Conservation (phyloP, 1,140 invertebrate genomes). For the Notospermus geniculatus region DNA sequence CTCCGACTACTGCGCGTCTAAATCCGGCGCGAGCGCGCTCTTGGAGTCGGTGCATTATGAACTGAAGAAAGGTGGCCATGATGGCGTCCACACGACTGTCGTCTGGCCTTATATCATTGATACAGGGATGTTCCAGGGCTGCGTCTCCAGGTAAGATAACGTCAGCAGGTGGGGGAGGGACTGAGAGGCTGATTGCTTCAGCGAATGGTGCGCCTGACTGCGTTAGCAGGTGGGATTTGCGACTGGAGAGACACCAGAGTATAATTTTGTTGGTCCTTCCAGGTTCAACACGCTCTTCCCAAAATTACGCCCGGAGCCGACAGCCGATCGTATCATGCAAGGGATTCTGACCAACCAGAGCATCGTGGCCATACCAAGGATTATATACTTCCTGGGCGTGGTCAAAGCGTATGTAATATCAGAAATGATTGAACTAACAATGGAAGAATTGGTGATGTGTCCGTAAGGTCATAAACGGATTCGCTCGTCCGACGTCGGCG, state of each 20-base stretch:
- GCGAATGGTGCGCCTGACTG: background rate
- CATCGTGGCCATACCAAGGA: constrained; percentile 35
- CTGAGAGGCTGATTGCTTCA: background rate
- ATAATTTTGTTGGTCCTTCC: background rate
- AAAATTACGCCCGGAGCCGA: background rate
- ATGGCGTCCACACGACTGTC: constrained; percentile 79
- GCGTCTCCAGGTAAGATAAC: constrained; percentile 44
- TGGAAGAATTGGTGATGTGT: too few species aligned
- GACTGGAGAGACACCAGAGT: background rate
- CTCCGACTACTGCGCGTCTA: constrained; percentile 81
- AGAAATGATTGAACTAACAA: too few species aligned
- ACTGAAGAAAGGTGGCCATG: constrained; percentile 30
- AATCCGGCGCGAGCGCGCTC: constrained; percentile 88
- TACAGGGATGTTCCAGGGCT: constrained; percentile 91
- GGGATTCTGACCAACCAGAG: constrained; percentile 42
- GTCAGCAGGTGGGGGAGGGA: background rate
- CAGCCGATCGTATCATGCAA: constrained; percentile 28
- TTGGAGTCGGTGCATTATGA: constrained; percentile 68
- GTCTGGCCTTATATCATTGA: constrained; percentile 91
- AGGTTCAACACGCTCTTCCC: background rate
- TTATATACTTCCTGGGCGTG: constrained; percentile 30
- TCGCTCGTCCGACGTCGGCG: too few species aligned
- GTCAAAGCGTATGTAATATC: constrained; percentile 40
- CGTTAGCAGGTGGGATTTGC: too few species aligned
- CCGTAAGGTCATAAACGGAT: too few species aligned